phyloP scores from a whole-genome alignment of 1,140 invertebrate genomes.

The Micrasema minimum region DNA sequence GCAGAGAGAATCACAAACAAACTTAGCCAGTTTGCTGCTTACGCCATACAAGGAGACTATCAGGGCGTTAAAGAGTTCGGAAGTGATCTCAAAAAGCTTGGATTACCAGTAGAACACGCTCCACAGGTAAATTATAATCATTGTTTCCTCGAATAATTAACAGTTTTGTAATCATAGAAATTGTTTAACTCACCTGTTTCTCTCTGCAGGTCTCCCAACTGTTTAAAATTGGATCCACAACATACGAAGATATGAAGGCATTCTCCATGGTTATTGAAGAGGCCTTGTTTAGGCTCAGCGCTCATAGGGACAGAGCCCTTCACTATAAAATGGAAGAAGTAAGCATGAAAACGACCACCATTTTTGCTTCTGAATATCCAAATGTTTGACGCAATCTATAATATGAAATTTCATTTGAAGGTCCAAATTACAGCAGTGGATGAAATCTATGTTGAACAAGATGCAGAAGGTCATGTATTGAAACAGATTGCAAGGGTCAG shows the following conservation, averaged over 20 bases:
- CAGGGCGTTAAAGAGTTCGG: conserved; percentile 93
- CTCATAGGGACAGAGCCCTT: conserved; percentile 88
- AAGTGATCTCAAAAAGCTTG: conserved; percentile 91
- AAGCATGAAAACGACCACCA: no score
- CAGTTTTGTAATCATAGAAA: no score
- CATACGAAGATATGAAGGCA: conserved; percentile 89
- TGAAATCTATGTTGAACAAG: conserved; percentile 95
- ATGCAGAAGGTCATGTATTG: conserved; percentile 83
- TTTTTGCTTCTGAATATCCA: no score
- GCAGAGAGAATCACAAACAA: conserved; percentile 91
- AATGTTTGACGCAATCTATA: background rate
- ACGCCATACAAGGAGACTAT: conserved; percentile 93
- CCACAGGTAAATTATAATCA: conserved; percentile 78
- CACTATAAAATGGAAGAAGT: conserved; percentile 97
- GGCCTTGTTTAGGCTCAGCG: conserved; percentile 83
- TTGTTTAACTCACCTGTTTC: background rate
- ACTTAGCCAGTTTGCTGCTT: conserved; percentile 92
- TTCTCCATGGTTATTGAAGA: conserved; percentile 93
- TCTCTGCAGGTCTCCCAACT: conserved; percentile 86
- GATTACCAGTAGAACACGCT: conserved; percentile 96
- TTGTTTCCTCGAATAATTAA: no score
- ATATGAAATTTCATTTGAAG: conserved; percentile 51
- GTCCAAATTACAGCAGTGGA: conserved; percentile 96
- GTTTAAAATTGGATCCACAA: conserved; percentile 93
- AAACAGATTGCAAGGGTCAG: conserved; percentile 95